Conservation (phyloP, 2,113 vertebrate species). For the Boulengeromyrus knoepffleri region DNA sequence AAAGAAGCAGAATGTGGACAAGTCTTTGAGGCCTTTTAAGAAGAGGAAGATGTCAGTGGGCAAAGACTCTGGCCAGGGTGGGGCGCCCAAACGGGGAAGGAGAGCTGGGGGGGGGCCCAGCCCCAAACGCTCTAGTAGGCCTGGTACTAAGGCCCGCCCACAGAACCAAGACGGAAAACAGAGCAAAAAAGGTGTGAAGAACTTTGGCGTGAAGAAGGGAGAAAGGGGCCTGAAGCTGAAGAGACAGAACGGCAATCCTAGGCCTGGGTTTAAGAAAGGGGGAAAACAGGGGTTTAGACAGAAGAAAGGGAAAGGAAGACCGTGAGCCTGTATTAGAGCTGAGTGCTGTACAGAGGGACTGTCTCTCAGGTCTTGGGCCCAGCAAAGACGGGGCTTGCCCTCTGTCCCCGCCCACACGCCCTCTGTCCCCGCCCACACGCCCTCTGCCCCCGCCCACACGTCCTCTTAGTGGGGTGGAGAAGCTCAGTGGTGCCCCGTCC, state of each 20-base stretch:
- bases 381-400: not conserved
- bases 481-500: not conserved
- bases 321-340: not conserved
- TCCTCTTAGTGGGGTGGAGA: not conserved
- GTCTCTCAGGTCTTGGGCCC: not conserved
- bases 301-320: conserved; percentile 48
- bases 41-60: conserved; percentile 41
- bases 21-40: conserved; percentile 37
- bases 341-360: not conserved
- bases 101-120: conserved; percentile 12
- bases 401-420: not conserved
- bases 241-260: conserved; percentile 41
- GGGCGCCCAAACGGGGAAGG: not conserved
- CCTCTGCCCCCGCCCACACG: not conserved
- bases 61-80: not conserved
- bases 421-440: not conserved
- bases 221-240: conserved; percentile 39
- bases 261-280: conserved; percentile 41
- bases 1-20: conserved; percentile 36
- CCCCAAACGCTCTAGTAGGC: not conserved
- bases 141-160: not conserved
- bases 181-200: conserved; percentile 31
- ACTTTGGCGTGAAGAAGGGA: conserved; percentile 36
- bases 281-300: conserved; percentile 50
- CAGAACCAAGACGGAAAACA: conserved; percentile 24